Base-by-base conservation (phyloP, 2,888 invertebrate genomes). In the Xestia rhomboidea region DNA sequence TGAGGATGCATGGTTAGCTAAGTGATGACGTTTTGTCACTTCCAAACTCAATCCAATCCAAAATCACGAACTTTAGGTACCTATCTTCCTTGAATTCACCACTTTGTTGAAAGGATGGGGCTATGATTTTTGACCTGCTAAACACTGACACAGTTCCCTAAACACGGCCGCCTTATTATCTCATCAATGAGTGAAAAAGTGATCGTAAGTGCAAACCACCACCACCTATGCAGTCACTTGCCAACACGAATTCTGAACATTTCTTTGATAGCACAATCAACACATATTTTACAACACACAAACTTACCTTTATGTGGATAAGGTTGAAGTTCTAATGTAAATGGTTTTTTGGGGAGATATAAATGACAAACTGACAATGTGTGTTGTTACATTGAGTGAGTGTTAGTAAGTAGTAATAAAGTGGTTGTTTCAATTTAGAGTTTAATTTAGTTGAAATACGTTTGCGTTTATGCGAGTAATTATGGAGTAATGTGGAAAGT, bases 171-270 rank as follows among this genome's bases (percentile, higher is more conserved):
- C 30, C n/a, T 30, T 73, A 78, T 71, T 64, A 79, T 54, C 51
- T 46, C 70, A 44, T 67, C 68, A 79, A 79, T 83, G 83, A 83
- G 38, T 46, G 24, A 69, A 72, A 74, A 79, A 66, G 66, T 57
- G 71, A 77, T 74, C 73, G 51, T 84, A 51, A 81, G 64, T 84
- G 81, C 81, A 81, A 81, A 81, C 81, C 81, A 74, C n/a, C n/a
- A n/a, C n/a, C 85, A 81, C 73, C 51, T 57, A 67, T 84, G 83
- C 81, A 81, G 81, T 64, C 69, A 84, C 71, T 54, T 74, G 84
- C 81, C 83, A 69, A 41, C 63, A 64, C 63, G 74, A 84, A 77
- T 81, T 72, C 64, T 38, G 41, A 73, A 78, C 72, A 71, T 84
- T 81, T 84, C 85, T 73, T 74, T 84, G 54, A 46, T 46, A 68